Percentiles rank a stretch among this genome's conserved stretches.
Conservation (phyloP, 2,113 vertebrate species). For the Cyprinodon tularosa region DNA sequence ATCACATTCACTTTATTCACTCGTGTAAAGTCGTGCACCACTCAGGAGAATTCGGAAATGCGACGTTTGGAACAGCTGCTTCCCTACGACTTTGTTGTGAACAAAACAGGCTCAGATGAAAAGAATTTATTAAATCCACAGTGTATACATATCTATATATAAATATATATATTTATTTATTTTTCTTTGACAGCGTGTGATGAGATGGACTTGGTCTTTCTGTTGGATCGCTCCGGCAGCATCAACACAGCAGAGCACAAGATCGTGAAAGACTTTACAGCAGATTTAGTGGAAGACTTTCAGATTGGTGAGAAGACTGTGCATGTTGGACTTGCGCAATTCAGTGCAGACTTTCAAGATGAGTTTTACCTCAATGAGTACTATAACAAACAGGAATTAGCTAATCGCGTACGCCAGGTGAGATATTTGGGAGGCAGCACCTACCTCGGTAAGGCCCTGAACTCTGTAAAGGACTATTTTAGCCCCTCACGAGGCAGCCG, state of each 20-base stretch:
- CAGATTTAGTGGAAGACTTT: slow-evolving; percentile 63
- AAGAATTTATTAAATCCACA: no score
- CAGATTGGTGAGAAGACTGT: slow-evolving; percentile 44
- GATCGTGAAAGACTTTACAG: slow-evolving; percentile 64
- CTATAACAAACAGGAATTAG: slow-evolving; percentile 13
- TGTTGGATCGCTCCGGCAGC: slow-evolving; percentile 76
- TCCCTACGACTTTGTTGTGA: no score
- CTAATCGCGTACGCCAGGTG: slow-evolving; percentile 15
- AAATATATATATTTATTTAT: no score
- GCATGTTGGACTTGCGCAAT: slow-evolving; percentile 76
- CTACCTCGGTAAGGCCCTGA: slow-evolving; percentile 59
- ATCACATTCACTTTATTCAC: no score
- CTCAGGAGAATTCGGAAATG: no score
- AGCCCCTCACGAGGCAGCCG: slow-evolving; percentile 50
- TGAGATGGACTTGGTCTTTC: slow-evolving; percentile 74
- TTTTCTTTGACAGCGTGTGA: slow-evolving; percentile 67
- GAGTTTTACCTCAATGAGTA: slow-evolving; percentile 73
- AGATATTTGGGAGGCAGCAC: background rate
- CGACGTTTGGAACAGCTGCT: no score
- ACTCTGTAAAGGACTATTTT: slow-evolving; percentile 56
- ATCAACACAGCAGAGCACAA: slow-evolving; percentile 47
- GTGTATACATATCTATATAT: no score
- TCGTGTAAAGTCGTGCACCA: no score
- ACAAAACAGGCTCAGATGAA: no score
- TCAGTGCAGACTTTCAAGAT: slow-evolving; percentile 44